Base-by-base conservation (phyloP, 2,797 vertebrate species). In the Saxicola maurus region DNA sequence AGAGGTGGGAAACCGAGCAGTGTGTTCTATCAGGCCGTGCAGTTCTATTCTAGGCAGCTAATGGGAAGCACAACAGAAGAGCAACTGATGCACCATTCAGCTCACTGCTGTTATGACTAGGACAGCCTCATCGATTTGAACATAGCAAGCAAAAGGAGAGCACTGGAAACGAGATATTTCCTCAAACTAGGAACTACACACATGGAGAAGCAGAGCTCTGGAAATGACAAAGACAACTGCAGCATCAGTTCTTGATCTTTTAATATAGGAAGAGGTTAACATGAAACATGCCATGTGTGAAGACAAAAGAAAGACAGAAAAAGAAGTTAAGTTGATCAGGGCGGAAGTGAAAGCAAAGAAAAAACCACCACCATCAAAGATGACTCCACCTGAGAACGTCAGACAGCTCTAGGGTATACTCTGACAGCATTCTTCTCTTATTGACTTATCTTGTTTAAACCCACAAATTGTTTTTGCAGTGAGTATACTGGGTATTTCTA, bases 11-110 rank as follows among this genome's bases (percentile, higher is more conserved):
- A 91, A 69, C 59, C 1, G 1, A 89, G 89, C 80, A 51, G 66
- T 2, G 18, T 16, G 67, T 56, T 85, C 60, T 48, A 13, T 30
- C 46, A 80, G 85, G 83, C 87, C 71, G 43, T 84, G 92, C 86
- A 73, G 73, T 43, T 89, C 92, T 90, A 79, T 86, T 94, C 87
- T 57, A 79, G 77, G 89, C 89, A 83, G 82, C 82, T 91, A 73
- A 91, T 45, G 59, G 89, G 65, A 91, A 88, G 92, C 82, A 83
- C 51, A 74, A 83, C 10, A 5, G 71, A 95, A 85, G 66, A 93
- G 83, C 74, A 90, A 78, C 84, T 90, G 81, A 86, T 60, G 64
- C 40, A 82, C 74, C 72, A 25, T 53, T 79, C 71, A 62, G 40
- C 76, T 59, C 83, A 45, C 4, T 33, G 79, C 76, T 55, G 8